Base-by-base conservation (phyloP, 2,797 vertebrate genomes). In the Centroberyx gerrardi region DNA sequence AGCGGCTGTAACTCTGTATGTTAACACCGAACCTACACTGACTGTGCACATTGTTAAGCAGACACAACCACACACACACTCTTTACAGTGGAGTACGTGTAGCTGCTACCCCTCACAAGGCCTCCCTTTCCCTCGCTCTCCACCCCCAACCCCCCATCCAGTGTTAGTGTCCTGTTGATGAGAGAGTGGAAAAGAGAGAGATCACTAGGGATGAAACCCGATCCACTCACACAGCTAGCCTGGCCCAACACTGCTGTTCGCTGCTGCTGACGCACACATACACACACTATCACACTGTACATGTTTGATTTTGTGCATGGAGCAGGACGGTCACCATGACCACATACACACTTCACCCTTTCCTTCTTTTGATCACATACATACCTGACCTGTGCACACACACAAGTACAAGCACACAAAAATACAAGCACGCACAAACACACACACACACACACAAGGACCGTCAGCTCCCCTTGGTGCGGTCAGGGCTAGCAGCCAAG, bases 171-270 rank as follows among this genome's bases (percentile, higher is more conserved):
- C 87, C 78, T 86, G 87, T 82, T 84, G 69, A 88, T 87, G 80
- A 56, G 63, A 81, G 87, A 78, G 62, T 78, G 87, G 81, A 86
- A 88, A 87, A 80, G 70, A 83, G 62, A 80, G 78, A 72, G 78
- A 83, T 54, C 48, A 75, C 66, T 65, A 67, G 75, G 78, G 71
- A 72, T 84, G 92, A 90, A 94, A 94, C 82, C 42, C 40, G 90
- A 94, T 75, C 83, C 54, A 60, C 72, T 77, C 56, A 72, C 80
- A 68, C 74, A 85, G 77, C 78, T 65, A 77, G 59, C 58, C 62
- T 62, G 62, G 62, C 68, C 73, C 73, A 14, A 6, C 60, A 46
- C 62, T 55, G 65, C 71, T 74, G 66, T 72, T 67, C 75, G 60
- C 29, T 5, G 62, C 42, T 64, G 62, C 68, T 53, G 53, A 76